These are phyloP conservation scores for Tetrao urogallus DNA, from an alignment of 2,113 vertebrate genomes.

Conservation along the genomic window DNA sequence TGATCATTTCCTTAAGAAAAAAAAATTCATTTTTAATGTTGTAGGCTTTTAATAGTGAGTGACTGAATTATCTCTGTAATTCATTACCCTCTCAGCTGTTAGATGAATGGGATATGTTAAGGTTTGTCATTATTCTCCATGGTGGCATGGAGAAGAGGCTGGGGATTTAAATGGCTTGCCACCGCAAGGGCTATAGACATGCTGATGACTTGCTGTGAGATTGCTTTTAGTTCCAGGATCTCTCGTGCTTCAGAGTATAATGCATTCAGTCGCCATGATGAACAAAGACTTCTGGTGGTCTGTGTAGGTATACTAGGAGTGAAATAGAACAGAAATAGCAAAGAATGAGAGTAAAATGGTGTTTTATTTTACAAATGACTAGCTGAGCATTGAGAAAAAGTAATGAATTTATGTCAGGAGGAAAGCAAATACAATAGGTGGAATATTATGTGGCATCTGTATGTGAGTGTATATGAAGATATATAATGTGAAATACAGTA, in stretches of 20 bases:
- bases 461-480: not conserved
- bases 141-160: constrained; percentile 49
- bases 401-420: constrained; percentile 4
- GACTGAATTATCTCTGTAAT: constrained; percentile 70
- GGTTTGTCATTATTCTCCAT: constrained; percentile 70
- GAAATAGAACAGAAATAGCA: constrained; percentile 41
- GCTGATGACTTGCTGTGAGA: constrained; percentile 61
- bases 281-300: constrained; percentile 41
- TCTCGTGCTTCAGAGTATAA: constrained; percentile 42
- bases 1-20: constrained; percentile 32
- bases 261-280: constrained; percentile 22
- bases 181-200: constrained; percentile 32
- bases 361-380: constrained; percentile 11
- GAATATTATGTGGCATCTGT: constrained; percentile 26
- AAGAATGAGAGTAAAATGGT: constrained; percentile 12
- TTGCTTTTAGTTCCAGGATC: constrained; percentile 59
- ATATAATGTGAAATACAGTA: constrained; percentile 48
- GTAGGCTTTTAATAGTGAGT: constrained; percentile 69
- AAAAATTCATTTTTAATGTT: constrained; percentile 53
- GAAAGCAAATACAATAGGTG: constrained; percentile 38
- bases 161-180: constrained; percentile 65
- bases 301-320: constrained; percentile 8
- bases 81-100: constrained; percentile 65
- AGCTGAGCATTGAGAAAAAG: constrained; percentile 16
- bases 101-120: constrained; percentile 68